Evolutionary conservation across 2,888 invertebrate genomes (phyloP), one percentile per base, ranked within the genome.

Genomic region (Lomographa bimaculata): DNA sequence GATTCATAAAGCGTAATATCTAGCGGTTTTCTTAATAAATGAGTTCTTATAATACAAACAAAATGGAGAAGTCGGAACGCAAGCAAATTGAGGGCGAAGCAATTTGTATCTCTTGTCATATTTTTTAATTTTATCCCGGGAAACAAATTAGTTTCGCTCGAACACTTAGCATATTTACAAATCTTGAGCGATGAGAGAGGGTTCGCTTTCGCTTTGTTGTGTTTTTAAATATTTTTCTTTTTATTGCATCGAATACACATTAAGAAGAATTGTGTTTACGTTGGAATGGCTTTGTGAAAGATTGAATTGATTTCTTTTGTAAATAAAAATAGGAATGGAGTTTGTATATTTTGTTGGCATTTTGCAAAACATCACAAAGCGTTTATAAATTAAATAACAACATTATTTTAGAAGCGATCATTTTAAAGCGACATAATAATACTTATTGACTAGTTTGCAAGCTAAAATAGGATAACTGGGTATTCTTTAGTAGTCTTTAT

Each of bases 101-200:
- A 81, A 82, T 84, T 78, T 84, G 75, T 81, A 81, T 76, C 71
- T 76, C 71, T 79, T 77, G 79, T 82, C 81, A 81, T 79, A 78
- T 75, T 84, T 79, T 83, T 83, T 83, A 84, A 84, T 83, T 82
- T 79, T 66, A 78, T 73, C 67, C 64, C 46, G 60, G 64, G 72
- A 74, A 74, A 78, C 77, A 80, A 76, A 79, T 79, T 77, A 76
- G 71, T 74, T 74, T 69, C 68, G 67, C 71, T 70, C 54, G 67
- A 75, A 73, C 72, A 72, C 74, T 79, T 77, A 76, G 69, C 71
- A 75, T 77, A 71, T 78, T 78, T 75, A 67, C 73, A 72, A 68
- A 71, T 70, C 69, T 68, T 63, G 60, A 61, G 67, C 63, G 62
- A 66, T 71, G 63, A 58, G 59, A 58, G 54, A 54, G 57, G 55